Conservation (phyloP, 2,113 vertebrate genomes). For the Nerophis lumbriciformis region DNA sequence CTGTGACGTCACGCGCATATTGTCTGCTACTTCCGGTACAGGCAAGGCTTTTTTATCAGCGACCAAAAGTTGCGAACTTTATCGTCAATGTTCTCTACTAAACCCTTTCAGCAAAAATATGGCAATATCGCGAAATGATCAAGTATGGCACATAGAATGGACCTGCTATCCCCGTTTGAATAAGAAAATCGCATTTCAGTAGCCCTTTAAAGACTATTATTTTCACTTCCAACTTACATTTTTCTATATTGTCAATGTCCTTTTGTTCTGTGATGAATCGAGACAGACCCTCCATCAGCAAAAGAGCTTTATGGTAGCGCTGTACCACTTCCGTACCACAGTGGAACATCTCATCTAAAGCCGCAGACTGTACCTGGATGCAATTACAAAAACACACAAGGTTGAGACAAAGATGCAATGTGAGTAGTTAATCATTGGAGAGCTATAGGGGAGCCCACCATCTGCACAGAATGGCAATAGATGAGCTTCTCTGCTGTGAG, state of each 20-base stretch:
- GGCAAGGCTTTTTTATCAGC: too few relatives aligned
- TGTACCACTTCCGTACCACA: constrained; percentile 78
- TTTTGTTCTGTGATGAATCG: constrained; percentile 78
- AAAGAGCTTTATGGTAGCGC: constrained; percentile 86
- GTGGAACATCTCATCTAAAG: constrained; percentile 94
- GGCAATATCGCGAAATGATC: too few relatives aligned
- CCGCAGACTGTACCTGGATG: constrained; percentile 83
- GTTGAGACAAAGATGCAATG: not conserved
- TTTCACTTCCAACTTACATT: constrained; percentile 69
- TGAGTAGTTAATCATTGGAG: not conserved
- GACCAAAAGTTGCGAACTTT: too few relatives aligned
- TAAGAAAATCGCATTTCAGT: too few relatives aligned
- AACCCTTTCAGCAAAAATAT: too few relatives aligned
- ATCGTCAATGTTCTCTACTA: too few relatives aligned
- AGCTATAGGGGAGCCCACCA: constrained; percentile 68
- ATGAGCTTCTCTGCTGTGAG: constrained; percentile 90
- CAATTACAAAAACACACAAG: constrained; percentile 3
- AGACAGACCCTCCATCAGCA: constrained; percentile 88
- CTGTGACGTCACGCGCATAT: too few relatives aligned
- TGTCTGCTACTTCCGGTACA: too few relatives aligned
- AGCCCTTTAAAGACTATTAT: not conserved
- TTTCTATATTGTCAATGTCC: constrained; percentile 81
- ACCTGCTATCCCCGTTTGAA: too few relatives aligned
- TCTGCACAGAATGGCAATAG: constrained; percentile 86
- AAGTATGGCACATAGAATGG: too few relatives aligned